A percentile compares a stretch with the other conserved stretches of the same genome.
phyloP scores from a whole-genome alignment of 2,888 invertebrate genomes.

The Stramonita haemastoma region DNA sequence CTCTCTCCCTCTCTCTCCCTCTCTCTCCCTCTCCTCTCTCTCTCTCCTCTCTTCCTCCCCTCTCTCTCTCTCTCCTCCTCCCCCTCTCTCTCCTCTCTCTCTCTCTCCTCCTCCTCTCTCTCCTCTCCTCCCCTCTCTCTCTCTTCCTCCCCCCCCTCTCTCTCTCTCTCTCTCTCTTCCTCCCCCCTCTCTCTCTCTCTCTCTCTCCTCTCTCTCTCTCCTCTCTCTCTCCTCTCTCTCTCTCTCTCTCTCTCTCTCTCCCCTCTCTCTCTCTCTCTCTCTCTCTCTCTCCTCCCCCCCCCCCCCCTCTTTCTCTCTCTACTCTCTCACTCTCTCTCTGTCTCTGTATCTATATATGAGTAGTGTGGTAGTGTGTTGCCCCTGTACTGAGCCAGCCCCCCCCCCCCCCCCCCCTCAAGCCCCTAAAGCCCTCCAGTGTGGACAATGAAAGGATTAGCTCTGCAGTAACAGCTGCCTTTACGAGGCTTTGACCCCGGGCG shows the following conservation, averaged over 20 bases:
- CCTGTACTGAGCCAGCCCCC: no score
- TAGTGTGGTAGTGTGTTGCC: no score
- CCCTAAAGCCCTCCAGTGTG: no score
- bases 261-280: not conserved
- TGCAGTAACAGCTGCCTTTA: no score
- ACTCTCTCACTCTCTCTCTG: no score
- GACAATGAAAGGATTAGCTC: no score
- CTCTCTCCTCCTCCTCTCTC: not conserved
- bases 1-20: not conserved
- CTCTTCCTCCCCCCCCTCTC: not conserved
- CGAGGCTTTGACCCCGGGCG: no score
- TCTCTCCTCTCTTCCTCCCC: not conserved
- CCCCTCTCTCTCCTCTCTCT: not conserved
- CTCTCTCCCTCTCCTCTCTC: not conserved
- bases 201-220: not conserved
- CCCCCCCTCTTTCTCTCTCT: not conserved
- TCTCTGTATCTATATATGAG: no score
- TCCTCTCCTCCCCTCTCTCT: not conserved
- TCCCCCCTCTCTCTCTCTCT: no score
- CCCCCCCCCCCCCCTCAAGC: no score
- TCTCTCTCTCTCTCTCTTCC: not conserved
- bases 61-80: not conserved
- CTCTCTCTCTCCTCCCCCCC: conserved; percentile 5
- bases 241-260: not conserved
- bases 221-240: not conserved